Base-by-base conservation (phyloP, 1,140 invertebrate species). In the Trichogramma pretiosum region DNA sequence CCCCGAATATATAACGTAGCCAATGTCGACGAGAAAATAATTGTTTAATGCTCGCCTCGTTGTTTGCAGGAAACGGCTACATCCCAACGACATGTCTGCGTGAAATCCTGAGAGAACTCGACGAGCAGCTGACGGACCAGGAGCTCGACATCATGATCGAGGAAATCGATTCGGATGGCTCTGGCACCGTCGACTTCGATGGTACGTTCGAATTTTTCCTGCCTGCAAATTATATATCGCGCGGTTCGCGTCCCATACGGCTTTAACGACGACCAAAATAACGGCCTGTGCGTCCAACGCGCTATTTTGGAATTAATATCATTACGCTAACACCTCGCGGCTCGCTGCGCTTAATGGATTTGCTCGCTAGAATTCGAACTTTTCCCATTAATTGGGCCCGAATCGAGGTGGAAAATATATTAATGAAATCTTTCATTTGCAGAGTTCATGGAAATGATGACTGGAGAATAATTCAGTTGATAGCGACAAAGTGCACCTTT, bases 381-480 rank as follows among this genome's bases (percentile, higher is more conserved):
- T 48, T 18, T 40, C 24, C 9, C 4, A 21, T 18, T 32, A 21
- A 30, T 11, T 44, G 5, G 7, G 26, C n/a, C n/a, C n/a, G n/a
- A n/a, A n/a, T n/a, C n/a, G n/a, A n/a, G n/a, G n/a, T n/a, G n/a
- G n/a, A n/a, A n/a, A n/a, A n/a, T n/a, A n/a, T n/a, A n/a, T n/a
- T n/a, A n/a, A n/a, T n/a, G n/a, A n/a, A 28, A 42, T 41, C 46
- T 55, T 50, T 46, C 57, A 45, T 43, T 87, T 87, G 49, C 79
- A 91, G 88, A 92, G 79, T 92, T 93, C 74, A 91, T 93, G 88
- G 89, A 91, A 69, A 92, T 93, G 89, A 93, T 93, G 89, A 91
- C 88, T 51, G 89, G 88, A 70, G 87, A 91, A 82, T 87, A 87
- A 81, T 65, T 53, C n/a, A n/a, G n/a, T n/a, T n/a, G n/a, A n/a